These are phyloP conservation scores for Apostichopus parvimensis DNA, from an alignment of 35 echinoderm and acorn worm species.

Conservation along the genomic window DNA sequence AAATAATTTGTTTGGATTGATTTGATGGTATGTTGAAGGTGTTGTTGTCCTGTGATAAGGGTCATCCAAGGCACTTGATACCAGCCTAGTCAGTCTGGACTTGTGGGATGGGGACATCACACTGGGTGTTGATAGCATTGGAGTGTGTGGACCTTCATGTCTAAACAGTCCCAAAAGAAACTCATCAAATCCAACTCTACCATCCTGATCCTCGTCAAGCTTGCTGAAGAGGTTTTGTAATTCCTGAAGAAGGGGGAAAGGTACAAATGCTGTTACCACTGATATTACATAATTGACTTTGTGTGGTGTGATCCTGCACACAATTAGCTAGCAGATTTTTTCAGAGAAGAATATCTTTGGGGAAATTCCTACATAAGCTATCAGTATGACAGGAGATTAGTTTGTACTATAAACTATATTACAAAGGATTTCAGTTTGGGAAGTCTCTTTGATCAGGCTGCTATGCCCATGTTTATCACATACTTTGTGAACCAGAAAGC, in stretches of 20 bases:
- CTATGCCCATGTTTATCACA: too few relatives aligned
- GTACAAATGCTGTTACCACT: too few relatives aligned
- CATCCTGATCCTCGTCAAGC: conserved; percentile 86
- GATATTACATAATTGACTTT: too few relatives aligned
- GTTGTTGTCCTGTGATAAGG: conserved; percentile 76
- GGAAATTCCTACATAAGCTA: too few relatives aligned
- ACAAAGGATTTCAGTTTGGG: too few relatives aligned
- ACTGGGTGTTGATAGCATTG: conserved; percentile 54
- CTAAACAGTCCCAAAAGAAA: conserved; percentile 89
- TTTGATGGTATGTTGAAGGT: conserved; percentile 57
- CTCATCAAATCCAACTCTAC: conserved; percentile 85
- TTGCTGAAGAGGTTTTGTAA: conserved; percentile 87
- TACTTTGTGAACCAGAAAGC: too few relatives aligned
- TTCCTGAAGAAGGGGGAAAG: conserved; percentile 49
- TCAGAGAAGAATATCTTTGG: too few relatives aligned
- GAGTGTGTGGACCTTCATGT: conserved; percentile 67
- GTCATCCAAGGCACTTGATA: conserved; percentile 82
- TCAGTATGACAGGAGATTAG: too few relatives aligned
- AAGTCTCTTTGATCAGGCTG: too few relatives aligned
- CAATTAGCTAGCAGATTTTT: too few relatives aligned
- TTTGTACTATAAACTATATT: too few relatives aligned
- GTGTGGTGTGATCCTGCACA: too few relatives aligned
- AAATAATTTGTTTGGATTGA: conserved; percentile 56
- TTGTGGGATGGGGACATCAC: conserved; percentile 72
- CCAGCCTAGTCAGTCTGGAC: conserved; percentile 64